Evolutionary conservation across 1,140 invertebrate species (phyloP).

Genomic region (Brachionus rubens): DNA sequence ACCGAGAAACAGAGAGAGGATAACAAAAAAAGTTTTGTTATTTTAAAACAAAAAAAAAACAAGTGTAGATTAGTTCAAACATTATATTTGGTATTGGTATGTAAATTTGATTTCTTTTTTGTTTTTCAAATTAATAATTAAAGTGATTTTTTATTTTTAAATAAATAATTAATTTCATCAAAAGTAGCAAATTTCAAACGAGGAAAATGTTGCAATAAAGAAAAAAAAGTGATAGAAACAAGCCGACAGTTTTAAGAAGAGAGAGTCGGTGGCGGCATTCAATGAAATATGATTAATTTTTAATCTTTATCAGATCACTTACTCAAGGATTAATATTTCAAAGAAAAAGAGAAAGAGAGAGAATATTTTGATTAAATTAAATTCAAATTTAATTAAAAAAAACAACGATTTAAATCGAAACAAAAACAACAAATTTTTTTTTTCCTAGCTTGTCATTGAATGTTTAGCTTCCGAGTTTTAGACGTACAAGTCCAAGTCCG

Average conservation of each 20-base stretch:
- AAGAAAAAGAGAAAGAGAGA: background rate
- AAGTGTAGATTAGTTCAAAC: no score
- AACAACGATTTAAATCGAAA: background rate
- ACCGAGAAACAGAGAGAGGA: background rate
- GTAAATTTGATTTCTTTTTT: no score
- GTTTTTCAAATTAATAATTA: no score
- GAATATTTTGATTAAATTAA: conserved; percentile 27
- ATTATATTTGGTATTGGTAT: no score
- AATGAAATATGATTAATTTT: conserved; percentile 40
- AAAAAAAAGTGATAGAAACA: background rate
- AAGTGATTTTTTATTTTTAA: no score
- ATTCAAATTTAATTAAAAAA: conserved; percentile 43
- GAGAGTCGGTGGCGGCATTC: background rate
- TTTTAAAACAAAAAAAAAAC: no score
- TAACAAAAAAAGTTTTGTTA: background rate
- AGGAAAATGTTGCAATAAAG: no score
- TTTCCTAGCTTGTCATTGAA: background rate
- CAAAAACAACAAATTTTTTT: no score
- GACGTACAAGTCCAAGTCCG: no score
- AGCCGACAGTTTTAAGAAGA: background rate
- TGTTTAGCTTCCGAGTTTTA: no score
- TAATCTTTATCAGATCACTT: conserved; percentile 37
- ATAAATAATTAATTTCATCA: no score
- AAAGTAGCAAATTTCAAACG: no score
- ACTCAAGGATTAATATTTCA: conserved; percentile 41